phyloP scores from a whole-genome alignment of 1,140 invertebrate genomes.

The Planococcus citri region DNA sequence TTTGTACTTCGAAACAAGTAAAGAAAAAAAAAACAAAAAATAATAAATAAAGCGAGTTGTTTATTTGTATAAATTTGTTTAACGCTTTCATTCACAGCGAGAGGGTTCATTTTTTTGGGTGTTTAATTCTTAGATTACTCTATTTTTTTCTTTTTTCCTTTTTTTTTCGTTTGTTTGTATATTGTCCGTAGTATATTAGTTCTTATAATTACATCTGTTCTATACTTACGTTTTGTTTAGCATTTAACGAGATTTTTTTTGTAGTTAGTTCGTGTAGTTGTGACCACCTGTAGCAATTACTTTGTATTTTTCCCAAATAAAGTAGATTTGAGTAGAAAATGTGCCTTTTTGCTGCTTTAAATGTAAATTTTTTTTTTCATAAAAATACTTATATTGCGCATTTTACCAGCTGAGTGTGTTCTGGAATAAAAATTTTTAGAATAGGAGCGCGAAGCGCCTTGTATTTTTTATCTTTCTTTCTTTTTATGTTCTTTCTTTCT shows the following conservation, averaged over 20 bases:
- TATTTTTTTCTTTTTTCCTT: constrained; percentile 14
- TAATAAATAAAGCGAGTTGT: constrained; percentile 16
- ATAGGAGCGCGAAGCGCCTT: neutral
- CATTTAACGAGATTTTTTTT: constrained; percentile 14
- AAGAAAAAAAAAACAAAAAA: no score
- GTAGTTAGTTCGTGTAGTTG: constrained; percentile 19
- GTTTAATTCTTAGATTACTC: constrained; percentile 11
- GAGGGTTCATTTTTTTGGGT: constrained; percentile 7
- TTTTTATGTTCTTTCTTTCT: no score
- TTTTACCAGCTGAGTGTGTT: constrained; percentile 2
- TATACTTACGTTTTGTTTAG: constrained; percentile 18
- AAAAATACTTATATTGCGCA: constrained; percentile 5
- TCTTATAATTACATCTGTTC: constrained; percentile 11
- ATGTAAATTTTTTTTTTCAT: constrained; percentile 9
- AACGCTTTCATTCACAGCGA: constrained; percentile 15
- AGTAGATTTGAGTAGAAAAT: constrained; percentile 18
- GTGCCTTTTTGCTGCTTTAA: constrained; percentile 15
- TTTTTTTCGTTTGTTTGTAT: constrained; percentile 16
- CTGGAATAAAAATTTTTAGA: constrained; percentile 4
- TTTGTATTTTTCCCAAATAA: constrained; percentile 18
- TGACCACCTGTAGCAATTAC: constrained; percentile 19
- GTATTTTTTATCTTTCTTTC: no score
- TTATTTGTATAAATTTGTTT: constrained; percentile 19
- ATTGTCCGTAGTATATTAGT: constrained; percentile 12
- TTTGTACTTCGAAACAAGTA: constrained; percentile 10